A percentile compares a stretch with the other conserved stretches of the same genome.
phyloP scores from a whole-genome alignment of 2,113 vertebrate genomes.

The Odontesthes bonariensis region DNA sequence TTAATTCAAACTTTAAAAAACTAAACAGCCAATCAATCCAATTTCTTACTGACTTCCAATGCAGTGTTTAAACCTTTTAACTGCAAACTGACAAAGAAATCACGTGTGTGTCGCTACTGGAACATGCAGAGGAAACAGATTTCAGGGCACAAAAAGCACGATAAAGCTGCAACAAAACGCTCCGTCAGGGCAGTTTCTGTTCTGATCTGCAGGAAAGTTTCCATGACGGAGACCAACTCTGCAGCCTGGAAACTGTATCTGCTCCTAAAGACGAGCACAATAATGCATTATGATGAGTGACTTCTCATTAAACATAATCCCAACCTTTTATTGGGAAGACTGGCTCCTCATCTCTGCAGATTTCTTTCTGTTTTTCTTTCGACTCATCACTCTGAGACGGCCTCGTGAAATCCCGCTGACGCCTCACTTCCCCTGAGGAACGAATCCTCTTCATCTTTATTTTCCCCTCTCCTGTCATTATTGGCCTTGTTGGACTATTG shows the following conservation, averaged over 20 bases:
- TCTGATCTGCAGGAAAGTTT: slow-evolving; percentile 37
- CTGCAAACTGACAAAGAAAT: no score
- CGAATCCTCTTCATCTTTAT: slow-evolving; percentile 42
- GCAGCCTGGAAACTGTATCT: background rate
- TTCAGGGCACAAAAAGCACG: no score
- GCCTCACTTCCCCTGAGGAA: slow-evolving; percentile 30
- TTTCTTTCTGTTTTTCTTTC: slow-evolving; percentile 20
- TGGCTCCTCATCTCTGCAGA: slow-evolving; percentile 7
- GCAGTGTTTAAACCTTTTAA: no score
- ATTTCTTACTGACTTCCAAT: no score
- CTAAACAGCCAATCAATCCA: no score
- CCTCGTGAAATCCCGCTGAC: slow-evolving; percentile 27
- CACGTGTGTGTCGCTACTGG: no score
- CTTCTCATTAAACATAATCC: slow-evolving; percentile 7
- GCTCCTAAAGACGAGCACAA: background rate
- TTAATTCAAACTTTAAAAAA: no score
- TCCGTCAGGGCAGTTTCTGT: slow-evolving; percentile 20
- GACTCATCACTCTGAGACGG: slow-evolving; percentile 13
- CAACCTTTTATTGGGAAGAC: background rate
- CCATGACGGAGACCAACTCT: slow-evolving; percentile 26
- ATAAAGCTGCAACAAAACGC: background rate
- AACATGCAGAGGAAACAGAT: no score
- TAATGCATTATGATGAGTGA: background rate
- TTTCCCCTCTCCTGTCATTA: slow-evolving; percentile 24
- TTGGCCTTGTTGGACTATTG: slow-evolving; percentile 11